A percentile compares a stretch with the other conserved stretches of the same genome.
Conservation (phyloP, 2,113 vertebrate species). For the Ariopsis seemanni region DNA sequence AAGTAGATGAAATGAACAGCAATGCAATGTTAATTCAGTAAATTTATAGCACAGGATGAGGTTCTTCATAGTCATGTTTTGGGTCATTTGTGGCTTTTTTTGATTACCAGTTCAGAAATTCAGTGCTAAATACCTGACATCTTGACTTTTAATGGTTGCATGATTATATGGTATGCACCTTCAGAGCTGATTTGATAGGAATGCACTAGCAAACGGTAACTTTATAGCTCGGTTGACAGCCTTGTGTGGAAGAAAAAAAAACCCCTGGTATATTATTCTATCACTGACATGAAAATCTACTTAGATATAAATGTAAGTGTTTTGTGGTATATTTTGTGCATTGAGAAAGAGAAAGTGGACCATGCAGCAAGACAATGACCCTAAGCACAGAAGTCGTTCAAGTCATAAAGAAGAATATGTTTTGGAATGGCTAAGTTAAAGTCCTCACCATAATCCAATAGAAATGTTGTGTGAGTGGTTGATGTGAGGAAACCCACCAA, state of each 20-base stretch:
- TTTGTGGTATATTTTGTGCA: neutral
- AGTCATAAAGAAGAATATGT: too few species aligned
- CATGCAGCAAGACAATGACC: too few species aligned
- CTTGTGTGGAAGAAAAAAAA: conserved; percentile 32
- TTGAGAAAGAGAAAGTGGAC: too few species aligned
- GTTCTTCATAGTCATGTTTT: neutral
- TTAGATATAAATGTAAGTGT: neutral
- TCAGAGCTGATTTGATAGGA: conserved; percentile 24
- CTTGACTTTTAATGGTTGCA: neutral
- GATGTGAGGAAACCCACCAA: too few species aligned
- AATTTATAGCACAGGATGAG: neutral
- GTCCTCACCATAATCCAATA: too few species aligned
- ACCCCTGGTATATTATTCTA: neutral
- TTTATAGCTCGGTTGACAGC: conserved; percentile 10
- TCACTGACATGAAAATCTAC: neutral
- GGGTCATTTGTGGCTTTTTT: neutral
- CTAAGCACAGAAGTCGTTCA: too few species aligned
- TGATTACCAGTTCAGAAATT: neutral
- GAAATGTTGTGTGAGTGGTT: too few species aligned
- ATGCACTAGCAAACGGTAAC: conserved; percentile 34
- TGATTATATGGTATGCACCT: conserved; percentile 13
- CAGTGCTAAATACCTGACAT: neutral
- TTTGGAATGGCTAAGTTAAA: too few species aligned
- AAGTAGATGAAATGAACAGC: neutral
- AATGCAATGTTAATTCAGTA: neutral